These are phyloP conservation scores for Rutpela maculata DNA, from an alignment of 2,888 invertebrate genomes.

Conservation along the genomic window DNA sequence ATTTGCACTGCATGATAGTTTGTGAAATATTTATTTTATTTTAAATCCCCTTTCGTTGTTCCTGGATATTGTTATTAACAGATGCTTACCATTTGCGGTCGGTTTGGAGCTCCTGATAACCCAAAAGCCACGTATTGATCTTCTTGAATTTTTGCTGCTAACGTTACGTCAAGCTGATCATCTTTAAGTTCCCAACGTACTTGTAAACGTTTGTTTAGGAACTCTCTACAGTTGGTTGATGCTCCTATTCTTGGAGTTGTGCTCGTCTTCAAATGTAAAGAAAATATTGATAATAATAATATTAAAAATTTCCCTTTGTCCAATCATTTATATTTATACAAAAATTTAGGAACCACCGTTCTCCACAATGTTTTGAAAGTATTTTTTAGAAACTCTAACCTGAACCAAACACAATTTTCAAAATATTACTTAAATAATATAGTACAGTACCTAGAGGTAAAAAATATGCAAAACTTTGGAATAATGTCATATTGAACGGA, in stretches of 20 bases:
- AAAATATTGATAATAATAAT: constrained; percentile 5
- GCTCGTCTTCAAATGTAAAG: constrained; percentile 79
- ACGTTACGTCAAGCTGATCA: constrained; percentile 84
- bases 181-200: constrained; percentile 90
- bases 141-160: constrained; percentile 86
- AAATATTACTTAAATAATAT: too few relatives aligned
- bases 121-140: constrained; percentile 94
- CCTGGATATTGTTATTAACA: too few relatives aligned
- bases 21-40: too few relatives aligned
- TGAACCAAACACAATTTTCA: too few relatives aligned
- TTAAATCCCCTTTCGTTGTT: too few relatives aligned
- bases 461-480: too few relatives aligned
- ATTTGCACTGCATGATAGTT: too few relatives aligned
- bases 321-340: not conserved
- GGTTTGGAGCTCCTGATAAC: constrained; percentile 85
- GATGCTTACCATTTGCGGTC: constrained; percentile 80
- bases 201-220: constrained; percentile 88
- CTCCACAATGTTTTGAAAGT: too few relatives aligned
- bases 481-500: too few relatives aligned
- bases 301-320: not conserved
- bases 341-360: not conserved
- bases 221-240: constrained; percentile 88
- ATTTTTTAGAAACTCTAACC: too few relatives aligned
- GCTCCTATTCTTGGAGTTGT: constrained; percentile 80
- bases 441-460: too few relatives aligned